Base-by-base conservation (phyloP, 2,888 invertebrate species). In the Amphipyra berbera region DNA sequence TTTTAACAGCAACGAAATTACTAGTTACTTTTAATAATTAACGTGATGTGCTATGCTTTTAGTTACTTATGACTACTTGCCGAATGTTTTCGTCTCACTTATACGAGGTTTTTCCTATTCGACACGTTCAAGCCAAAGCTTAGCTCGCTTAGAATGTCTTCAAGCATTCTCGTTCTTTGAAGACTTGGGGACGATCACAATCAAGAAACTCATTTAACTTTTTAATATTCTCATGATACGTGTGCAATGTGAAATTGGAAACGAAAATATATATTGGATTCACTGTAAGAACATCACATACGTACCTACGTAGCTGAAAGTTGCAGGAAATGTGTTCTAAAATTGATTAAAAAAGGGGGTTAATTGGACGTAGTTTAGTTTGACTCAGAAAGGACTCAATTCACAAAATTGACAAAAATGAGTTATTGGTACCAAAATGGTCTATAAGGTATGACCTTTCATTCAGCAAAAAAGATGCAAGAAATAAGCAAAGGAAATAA, bases 121-220 rank as follows among this genome's bases (percentile, higher is more conserved):
- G 13, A 12, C 44, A 61, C 40, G 5, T 40, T 13, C n/a, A 30
- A 46, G 45, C 8, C 21, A n/a, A 46, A 35, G n/a, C 38, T 21
- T 21, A 21, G 21, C 21, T 56, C 38, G 8, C 8, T 44, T 14
- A 61, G 37, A 33, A 54, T 46, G 33, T 61, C n/a, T 44, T 21
- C 33, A 38, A 46, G 53, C 40, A 61, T 45, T 70, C 6, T 47
- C 38, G 12, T 49, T 40, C 69, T 74, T 68, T 70, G 53, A 57
- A 46, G 42, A 37, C 30, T 45, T 38, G 12, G 10, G 46, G 35
- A 50, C 38, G 37, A 62, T 57, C 45, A 47, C 49, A 55, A 41
- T 54, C 53, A 30, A 62, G 49, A 61, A 55, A 49, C 41, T 73
- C 62, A 68, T 73, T 68, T 62, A 46, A 68, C 62, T 61, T 68